Conservation (phyloP, 2,113 vertebrate genomes). For the Setophaga coronata region DNA sequence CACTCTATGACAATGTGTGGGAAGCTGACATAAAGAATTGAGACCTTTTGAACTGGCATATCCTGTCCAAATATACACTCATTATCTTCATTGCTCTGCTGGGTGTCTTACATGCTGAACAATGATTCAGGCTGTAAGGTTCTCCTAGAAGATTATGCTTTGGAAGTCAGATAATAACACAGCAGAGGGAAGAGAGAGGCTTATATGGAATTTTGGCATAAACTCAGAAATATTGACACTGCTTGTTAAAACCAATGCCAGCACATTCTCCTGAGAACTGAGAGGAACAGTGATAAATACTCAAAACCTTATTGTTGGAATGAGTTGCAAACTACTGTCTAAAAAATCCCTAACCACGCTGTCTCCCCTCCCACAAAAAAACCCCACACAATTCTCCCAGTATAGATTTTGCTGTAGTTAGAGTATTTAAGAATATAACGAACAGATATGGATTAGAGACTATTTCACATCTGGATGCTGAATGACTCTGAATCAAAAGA, state of each 20-base stretch:
- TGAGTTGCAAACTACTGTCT: background rate
- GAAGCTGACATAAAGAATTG: background rate
- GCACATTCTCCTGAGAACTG: background rate
- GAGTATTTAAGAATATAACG: background rate
- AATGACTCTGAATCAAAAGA: background rate
- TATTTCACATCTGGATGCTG: background rate
- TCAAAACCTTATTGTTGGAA: background rate
- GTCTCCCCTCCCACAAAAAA: fast-evolving
- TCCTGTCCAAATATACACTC: background rate
- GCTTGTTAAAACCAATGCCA: background rate
- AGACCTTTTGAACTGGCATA: background rate
- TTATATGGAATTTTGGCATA: background rate
- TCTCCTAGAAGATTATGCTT: background rate
- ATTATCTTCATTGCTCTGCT: background rate
- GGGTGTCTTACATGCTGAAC: background rate
- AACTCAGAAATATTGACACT: background rate
- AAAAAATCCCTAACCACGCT: background rate
- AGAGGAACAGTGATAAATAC: background rate
- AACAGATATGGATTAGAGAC: background rate
- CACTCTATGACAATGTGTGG: background rate
- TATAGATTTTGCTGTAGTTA: background rate
- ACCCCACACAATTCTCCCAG: background rate
- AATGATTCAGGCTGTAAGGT: background rate
- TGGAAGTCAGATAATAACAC: background rate
- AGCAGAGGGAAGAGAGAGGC: background rate